A percentile compares a stretch with the other conserved stretches of the same genome.
Conservation (phyloP, 2,113 vertebrate species). For the Vidua macroura region DNA sequence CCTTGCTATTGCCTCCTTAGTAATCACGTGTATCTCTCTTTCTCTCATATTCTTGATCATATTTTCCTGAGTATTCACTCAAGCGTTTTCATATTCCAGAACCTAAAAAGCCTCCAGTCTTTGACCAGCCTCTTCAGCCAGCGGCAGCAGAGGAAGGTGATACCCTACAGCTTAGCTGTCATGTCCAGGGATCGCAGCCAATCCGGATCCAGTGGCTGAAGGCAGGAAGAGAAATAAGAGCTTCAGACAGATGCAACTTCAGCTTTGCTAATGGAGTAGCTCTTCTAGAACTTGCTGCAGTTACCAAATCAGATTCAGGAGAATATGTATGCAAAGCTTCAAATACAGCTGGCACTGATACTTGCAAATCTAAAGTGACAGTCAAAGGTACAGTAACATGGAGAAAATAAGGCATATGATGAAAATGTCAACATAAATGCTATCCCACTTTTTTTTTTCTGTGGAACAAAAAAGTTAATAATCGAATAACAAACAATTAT, state of each 20-base stretch:
- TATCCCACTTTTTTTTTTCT: not conserved
- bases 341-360: slow-evolving; percentile 87
- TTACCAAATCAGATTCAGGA: slow-evolving; percentile 81
- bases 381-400: slow-evolving; percentile 84
- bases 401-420: not conserved
- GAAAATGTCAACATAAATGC: not conserved
- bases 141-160: slow-evolving; percentile 81
- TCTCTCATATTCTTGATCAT: not conserved
- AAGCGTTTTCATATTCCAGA: slow-evolving; percentile 76
- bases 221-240: slow-evolving; percentile 85
- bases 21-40: not conserved
- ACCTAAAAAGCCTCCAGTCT: slow-evolving; percentile 86
- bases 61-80: slow-evolving; percentile 1
- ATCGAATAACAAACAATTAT: not conserved
- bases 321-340: slow-evolving; percentile 96
- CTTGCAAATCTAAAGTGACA: slow-evolving; percentile 88
- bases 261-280: slow-evolving; percentile 87
- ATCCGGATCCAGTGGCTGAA: slow-evolving; percentile 94
- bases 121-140: slow-evolving; percentile 87
- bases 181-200: slow-evolving; percentile 86
- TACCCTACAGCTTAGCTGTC: slow-evolving; percentile 83
- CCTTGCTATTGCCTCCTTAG: not conserved
- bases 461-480: not conserved
- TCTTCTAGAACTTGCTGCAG: slow-evolving; percentile 80
- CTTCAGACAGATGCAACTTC: slow-evolving; percentile 82